Evolutionary conservation across 2,113 vertebrate species (phyloP).

Genomic region (Antigone vipio): DNA sequence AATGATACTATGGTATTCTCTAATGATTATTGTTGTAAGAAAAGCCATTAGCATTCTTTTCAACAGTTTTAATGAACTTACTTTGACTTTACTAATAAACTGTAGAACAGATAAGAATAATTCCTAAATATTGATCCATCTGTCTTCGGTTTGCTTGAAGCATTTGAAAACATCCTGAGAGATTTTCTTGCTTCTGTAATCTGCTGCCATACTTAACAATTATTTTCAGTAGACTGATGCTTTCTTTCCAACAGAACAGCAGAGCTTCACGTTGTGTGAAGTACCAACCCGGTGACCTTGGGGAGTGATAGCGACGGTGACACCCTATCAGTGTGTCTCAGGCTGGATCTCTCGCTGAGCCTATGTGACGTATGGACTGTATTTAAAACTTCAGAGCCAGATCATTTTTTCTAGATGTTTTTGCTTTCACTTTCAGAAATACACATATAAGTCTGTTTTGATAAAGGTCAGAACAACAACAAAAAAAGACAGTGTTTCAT

Average conservation of each 20-base stretch:
- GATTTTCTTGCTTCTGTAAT: background rate
- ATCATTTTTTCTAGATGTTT: background rate
- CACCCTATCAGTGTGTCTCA: background rate
- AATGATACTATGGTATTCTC: background rate
- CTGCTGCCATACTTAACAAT: background rate
- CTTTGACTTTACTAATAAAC: background rate
- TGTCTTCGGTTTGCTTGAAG: background rate
- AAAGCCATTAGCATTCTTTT: background rate
- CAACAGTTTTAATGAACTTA: background rate
- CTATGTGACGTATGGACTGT: background rate
- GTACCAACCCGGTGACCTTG: background rate
- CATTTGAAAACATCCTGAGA: background rate
- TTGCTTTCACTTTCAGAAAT: background rate
- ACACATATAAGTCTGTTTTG: background rate
- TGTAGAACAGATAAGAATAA: background rate
- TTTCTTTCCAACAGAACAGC: background rate
- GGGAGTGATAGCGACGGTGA: background rate
- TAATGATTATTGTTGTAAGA: background rate
- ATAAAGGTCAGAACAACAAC: background rate
- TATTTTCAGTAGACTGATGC: background rate
- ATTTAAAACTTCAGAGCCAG: background rate
- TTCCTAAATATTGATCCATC: background rate
- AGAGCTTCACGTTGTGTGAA: background rate
- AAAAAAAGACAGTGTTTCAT: background rate
- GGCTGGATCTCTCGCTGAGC: background rate